These are phyloP conservation scores for Epistrophe eligans DNA, from an alignment of 2,888 invertebrate species.

Conservation along the genomic window DNA sequence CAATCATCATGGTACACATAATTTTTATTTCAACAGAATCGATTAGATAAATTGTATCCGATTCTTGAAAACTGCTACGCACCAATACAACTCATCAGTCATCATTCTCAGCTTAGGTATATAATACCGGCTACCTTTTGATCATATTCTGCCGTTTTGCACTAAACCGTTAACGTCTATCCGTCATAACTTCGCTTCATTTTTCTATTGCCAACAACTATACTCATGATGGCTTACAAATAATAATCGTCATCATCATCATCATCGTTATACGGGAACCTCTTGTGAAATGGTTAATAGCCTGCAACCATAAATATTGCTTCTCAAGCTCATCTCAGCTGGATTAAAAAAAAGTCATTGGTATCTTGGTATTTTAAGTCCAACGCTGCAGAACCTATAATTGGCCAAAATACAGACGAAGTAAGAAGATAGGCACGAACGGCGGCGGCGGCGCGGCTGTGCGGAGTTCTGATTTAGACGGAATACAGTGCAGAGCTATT, in stretches of 20 bases:
- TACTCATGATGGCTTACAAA: conserved; percentile 48
- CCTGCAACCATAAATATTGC: conserved; percentile 50
- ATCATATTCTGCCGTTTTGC: background rate
- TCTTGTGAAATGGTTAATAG: conserved; percentile 64
- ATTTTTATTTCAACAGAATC: conserved; percentile 22
- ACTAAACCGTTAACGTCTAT: conserved; percentile 22
- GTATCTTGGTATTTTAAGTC: conserved; percentile 62
- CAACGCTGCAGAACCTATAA: conserved; percentile 46
- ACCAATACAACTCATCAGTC: conserved; percentile 16
- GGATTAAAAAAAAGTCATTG: background rate
- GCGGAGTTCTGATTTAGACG: conserved; percentile 62
- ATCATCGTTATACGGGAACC: conserved; percentile 38
- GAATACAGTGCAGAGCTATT: conserved; percentile 44
- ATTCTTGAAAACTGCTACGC: conserved; percentile 44
- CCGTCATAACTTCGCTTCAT: conserved; percentile 57
- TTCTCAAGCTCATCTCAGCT: conserved; percentile 38
- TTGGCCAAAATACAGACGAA: conserved; percentile 43
- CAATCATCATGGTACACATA: background rate
- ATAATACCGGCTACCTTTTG: conserved; percentile 28
- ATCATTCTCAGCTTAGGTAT: conserved; percentile 27
- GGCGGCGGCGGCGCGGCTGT: conserved; percentile 1
- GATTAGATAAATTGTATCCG: conserved; percentile 37
- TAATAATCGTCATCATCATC: conserved; percentile 58
- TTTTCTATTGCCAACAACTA: conserved; percentile 50
- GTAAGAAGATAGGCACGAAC: background rate